Evolutionary conservation across 2,113 vertebrate genomes (phyloP).

Genomic region (Bungarus multicinctus): DNA sequence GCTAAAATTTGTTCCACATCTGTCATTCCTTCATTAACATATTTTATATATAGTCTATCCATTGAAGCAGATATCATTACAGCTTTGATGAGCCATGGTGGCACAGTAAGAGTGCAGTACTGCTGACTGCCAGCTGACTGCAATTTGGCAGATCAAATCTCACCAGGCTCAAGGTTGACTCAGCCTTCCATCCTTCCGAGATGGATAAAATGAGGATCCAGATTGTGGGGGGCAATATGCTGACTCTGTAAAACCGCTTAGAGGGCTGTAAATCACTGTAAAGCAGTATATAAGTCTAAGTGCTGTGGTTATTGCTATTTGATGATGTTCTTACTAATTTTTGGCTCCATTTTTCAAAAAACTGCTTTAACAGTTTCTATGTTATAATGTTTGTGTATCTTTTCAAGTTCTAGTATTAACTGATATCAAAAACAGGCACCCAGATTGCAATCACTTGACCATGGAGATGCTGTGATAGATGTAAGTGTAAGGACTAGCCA

Average conservation of each 20-base stretch:
- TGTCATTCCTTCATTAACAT: not conserved
- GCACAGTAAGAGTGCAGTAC: too few relatives aligned
- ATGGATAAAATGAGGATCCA: too few relatives aligned
- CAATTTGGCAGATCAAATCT: too few relatives aligned
- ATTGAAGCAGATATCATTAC: not conserved
- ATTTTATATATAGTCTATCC: not conserved
- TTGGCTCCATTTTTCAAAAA: not conserved
- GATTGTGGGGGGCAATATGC: too few relatives aligned
- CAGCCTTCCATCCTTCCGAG: too few relatives aligned
- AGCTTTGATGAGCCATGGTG: not conserved
- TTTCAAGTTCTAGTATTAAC: not conserved
- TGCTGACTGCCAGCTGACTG: too few relatives aligned
- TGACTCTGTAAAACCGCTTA: too few relatives aligned
- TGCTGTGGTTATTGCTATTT: too few relatives aligned
- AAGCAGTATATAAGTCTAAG: too few relatives aligned
- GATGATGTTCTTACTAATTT: not conserved
- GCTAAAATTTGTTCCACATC: not conserved
- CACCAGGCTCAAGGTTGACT: too few relatives aligned
- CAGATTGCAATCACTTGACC: not conserved
- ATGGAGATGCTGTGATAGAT: not conserved
- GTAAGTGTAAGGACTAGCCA: not conserved
- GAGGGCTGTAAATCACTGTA: too few relatives aligned
- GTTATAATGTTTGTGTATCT: not conserved
- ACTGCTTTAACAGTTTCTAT: not conserved
- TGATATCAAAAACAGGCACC: not conserved